Conservation (phyloP, 2,797 vertebrate species). For the Acipenser ruthenus region DNA sequence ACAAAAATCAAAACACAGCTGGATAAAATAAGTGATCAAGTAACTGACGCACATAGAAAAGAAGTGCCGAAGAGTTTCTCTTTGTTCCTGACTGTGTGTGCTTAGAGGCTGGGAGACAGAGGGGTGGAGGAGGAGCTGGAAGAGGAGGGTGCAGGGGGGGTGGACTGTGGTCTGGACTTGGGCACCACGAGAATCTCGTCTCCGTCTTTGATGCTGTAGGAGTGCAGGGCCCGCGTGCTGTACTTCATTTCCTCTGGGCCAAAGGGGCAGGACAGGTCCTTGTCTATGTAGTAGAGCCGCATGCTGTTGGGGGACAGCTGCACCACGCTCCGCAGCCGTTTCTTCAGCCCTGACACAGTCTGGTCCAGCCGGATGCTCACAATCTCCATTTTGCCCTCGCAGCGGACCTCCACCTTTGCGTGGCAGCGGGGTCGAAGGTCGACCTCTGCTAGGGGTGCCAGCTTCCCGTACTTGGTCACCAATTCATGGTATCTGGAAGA, state of each 20-base stretch:
- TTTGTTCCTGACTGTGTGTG: too few species aligned
- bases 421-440: conserved; percentile 82
- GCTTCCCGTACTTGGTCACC: conserved; percentile 80
- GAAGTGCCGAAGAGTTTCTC: too few species aligned
- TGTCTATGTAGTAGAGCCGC: conserved; percentile 83
- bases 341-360: conserved; percentile 87
- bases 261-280: conserved; percentile 62
- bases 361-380: conserved; percentile 84
- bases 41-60: too few species aligned
- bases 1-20: too few species aligned
- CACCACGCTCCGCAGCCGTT: conserved; percentile 73
- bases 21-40: too few species aligned
- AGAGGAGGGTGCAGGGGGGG: background rate
- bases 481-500: conserved; percentile 78
- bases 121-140: background rate
- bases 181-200: conserved; percentile 88
- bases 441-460: conserved; percentile 87
- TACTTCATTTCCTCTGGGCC: conserved; percentile 88
- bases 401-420: conserved; percentile 78
- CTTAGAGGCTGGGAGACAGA: background rate
- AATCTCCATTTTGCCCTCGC: conserved; percentile 73
- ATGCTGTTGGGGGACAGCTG: conserved; percentile 77
- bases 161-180: conserved; percentile 46
- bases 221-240: conserved; percentile 79
- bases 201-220: conserved; percentile 86